A percentile compares a stretch with the other conserved stretches of the same genome.
These are phyloP conservation scores for Sciurus niger DNA, from an alignment of 2,113 vertebrate genomes.

Conservation along the genomic window DNA sequence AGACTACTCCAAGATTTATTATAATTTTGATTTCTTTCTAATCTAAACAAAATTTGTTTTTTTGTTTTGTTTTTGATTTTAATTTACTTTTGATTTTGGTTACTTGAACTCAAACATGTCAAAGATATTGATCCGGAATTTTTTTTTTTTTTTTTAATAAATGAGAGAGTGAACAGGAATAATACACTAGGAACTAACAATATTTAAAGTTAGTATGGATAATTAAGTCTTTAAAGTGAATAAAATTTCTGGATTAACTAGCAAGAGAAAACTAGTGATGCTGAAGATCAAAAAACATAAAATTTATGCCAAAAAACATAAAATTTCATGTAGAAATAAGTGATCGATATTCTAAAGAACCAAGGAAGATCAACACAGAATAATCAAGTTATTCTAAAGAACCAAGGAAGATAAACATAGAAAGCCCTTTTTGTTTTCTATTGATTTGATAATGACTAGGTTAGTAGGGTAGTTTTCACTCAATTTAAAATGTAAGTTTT, in stretches of 20 bases:
- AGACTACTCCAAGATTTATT: neutral
- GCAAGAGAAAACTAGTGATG: neutral
- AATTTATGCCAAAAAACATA: neutral
- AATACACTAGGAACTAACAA: neutral
- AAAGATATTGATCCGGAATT: neutral
- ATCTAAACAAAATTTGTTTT: neutral
- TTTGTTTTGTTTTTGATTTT: too few species aligned
- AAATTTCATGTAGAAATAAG: neutral
- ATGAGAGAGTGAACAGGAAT: neutral
- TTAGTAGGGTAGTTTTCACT: neutral
- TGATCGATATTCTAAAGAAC: neutral
- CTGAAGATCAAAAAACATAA: neutral
- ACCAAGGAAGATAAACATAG: neutral
- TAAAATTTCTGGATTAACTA: neutral
- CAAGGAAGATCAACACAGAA: neutral
- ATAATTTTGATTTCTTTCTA: neutral
- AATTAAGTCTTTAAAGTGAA: neutral
- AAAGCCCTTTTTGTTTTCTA: neutral
- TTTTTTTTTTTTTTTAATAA: neutral
- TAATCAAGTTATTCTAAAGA: neutral
- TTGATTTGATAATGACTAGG: neutral
- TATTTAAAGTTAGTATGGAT: neutral
- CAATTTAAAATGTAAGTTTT: neutral
- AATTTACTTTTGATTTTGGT: neutral
- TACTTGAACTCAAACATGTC: neutral